Evolutionary conservation across 1,140 invertebrate species (phyloP), one percentile per base, ranked within the genome.

Genomic region (Macrostomum lignano): DNA sequence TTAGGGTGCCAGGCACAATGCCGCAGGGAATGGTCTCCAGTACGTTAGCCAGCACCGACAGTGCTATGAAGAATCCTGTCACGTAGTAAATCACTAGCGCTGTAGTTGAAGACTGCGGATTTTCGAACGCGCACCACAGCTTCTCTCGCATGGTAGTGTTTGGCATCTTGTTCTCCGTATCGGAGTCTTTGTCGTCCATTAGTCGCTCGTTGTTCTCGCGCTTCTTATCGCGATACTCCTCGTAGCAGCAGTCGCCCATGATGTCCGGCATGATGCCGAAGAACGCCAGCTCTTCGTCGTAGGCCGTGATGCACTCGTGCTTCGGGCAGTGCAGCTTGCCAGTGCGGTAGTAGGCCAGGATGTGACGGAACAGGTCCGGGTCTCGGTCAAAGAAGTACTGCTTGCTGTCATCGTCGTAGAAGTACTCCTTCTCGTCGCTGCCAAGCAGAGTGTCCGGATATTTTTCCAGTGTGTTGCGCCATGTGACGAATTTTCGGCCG

Each of bases 311-410:
- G 55, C 91, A 98, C 63, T 96, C 88, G 63, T 94, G 82, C 61
- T 86, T 88, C 19, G 86, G 86, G 56, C 88, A 98, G 58, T 98
- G 84, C 25, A 96, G 62, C 55, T 93, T 94, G 3, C 88, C 88
- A 14, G 88, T 96, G 34, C 91, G 68, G 55, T 98, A 98, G 51
- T 91, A 98, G 53, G 91, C 94, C 38, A 98, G 67, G 47, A 98
- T 93, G 54, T 96, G 81, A 35, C 88, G 69, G 60, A 96, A 96
- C 44, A 94, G 81, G 51, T 96, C 88, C 14, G 91, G 91, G 61
- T 98, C 88, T 45, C 91, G 68, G 59, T 98, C 91, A 60, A 98
- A 96, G 63, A 96, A 96, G 58, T 96, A 98, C 55, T 96, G 86
- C 46, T 77, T 74, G 44, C 70, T 71, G 47, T 93, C 82, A 55